Percentiles rank a stretch among this genome's conserved stretches.
Conservation (phyloP, 2,888 invertebrate genomes). For the Heterodera filipjevi region DNA sequence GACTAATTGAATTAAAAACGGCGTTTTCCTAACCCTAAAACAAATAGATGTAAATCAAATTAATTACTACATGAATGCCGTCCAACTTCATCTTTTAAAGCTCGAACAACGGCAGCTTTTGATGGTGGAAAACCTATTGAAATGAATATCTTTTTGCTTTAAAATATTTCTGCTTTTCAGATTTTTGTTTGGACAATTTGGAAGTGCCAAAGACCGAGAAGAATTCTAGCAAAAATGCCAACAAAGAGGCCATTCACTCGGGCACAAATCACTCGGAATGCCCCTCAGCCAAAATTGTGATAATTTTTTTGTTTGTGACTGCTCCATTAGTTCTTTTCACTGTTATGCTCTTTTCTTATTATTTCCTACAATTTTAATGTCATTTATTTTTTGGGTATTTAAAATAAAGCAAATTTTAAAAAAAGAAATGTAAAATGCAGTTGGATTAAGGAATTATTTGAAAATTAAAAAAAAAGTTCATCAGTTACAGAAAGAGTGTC, state of each 20-base stretch:
- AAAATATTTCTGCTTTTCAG: not conserved
- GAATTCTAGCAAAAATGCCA: too few species aligned
- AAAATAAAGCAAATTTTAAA: too few species aligned
- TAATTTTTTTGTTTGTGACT: slow-evolving; percentile 14
- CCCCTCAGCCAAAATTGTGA: not conserved
- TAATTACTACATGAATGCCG: too few species aligned
- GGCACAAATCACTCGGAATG: too few species aligned
- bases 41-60: too few species aligned
- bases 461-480: too few species aligned
- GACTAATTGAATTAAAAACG: too few species aligned
- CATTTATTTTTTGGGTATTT: not conserved
- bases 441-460: too few species aligned
- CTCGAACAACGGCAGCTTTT: not conserved
- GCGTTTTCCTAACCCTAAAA: too few species aligned
- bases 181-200: not conserved
- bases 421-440: too few species aligned
- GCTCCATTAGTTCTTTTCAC: slow-evolving; percentile 22
- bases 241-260: not conserved
- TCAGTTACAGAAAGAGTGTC: too few species aligned
- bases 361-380: not conserved
- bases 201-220: too few species aligned
- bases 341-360: slow-evolving; percentile 24
- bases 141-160: not conserved
- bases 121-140: not conserved
- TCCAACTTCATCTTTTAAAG: not conserved